Evolutionary conservation across 2,888 invertebrate genomes (phyloP).

Genomic region (Orthosia incerta): DNA sequence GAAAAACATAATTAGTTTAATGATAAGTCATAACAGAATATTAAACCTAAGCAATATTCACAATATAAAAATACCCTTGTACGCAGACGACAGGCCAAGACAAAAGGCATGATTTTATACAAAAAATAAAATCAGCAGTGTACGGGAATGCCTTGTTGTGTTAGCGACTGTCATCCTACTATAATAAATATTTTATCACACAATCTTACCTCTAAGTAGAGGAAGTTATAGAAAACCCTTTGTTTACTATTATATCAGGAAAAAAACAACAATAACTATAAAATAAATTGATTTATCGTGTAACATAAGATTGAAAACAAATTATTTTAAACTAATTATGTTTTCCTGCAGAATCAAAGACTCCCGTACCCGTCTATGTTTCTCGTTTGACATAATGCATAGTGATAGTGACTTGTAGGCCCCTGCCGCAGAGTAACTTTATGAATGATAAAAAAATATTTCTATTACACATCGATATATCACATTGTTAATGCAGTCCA

Average conservation of each 20-base stretch:
- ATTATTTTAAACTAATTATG: constrained; percentile 85
- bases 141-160: constrained; percentile 89
- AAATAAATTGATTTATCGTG: constrained; percentile 67
- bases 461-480: constrained; percentile 83
- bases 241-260: constrained; percentile 61
- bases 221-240: constrained; percentile 76
- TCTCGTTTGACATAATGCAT: constrained; percentile 69
- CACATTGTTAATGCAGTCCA: constrained; percentile 86
- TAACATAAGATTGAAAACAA: constrained; percentile 69
- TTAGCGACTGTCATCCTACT: constrained; percentile 90
- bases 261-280: constrained; percentile 67
- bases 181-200: constrained; percentile 89
- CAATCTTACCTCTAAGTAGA: constrained; percentile 78
- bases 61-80: constrained; percentile 86
- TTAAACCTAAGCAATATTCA: constrained; percentile 85
- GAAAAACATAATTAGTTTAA: constrained; percentile 89
- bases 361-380: constrained; percentile 90
- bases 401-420: constrained; percentile 78
- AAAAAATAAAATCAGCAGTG: constrained; percentile 89
- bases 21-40: constrained; percentile 78
- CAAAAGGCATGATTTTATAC: constrained; percentile 90
- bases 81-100: constrained; percentile 90
- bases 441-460: constrained; percentile 82
- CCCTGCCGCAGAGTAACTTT: constrained; percentile 85
- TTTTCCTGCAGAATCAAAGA: constrained; percentile 89